Conservation (phyloP, 2,113 vertebrate genomes). For the Tylochromis polylepis region DNA sequence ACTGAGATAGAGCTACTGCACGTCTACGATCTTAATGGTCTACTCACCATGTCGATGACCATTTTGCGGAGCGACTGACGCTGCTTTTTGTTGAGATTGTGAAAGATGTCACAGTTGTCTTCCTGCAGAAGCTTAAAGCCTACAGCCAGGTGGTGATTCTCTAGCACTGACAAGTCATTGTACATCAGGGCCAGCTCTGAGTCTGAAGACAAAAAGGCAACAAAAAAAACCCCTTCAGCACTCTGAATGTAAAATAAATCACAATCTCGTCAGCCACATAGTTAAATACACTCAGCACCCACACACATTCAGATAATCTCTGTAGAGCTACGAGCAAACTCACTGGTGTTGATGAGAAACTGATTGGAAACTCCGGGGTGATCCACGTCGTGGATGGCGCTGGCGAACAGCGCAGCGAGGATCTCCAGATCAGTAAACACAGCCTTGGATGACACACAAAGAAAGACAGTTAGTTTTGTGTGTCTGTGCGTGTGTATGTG, state of each 20-base stretch:
- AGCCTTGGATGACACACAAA: conserved; percentile 65
- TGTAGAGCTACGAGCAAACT: conserved; percentile 47
- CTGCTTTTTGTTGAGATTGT: conserved; percentile 86
- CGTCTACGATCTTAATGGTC: background rate
- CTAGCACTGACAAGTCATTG: conserved; percentile 86
- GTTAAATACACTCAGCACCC: background rate
- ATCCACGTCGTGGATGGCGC: conserved; percentile 90
- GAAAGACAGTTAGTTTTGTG: background rate
- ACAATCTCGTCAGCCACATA: background rate
- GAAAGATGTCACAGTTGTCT: conserved; percentile 89
- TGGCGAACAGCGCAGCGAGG: conserved; percentile 86
- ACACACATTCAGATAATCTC: background rate
- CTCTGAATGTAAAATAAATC: background rate
- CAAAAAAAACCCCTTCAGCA: background rate
- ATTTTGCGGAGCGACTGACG: conserved; percentile 84
- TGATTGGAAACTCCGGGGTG: conserved; percentile 92
- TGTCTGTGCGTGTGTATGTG: background rate
- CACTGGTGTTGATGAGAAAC: conserved; percentile 95
- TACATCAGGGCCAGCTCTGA: conserved; percentile 92
- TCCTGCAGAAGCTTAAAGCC: conserved; percentile 92
- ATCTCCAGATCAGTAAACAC: conserved; percentile 91
- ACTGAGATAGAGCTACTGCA: background rate
- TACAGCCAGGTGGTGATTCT: conserved; percentile 90
- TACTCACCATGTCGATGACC: conserved; percentile 86
- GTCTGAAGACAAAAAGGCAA: conserved; percentile 63